phyloP scores from a whole-genome alignment of 2,888 invertebrate genomes.

The Ceramica pisi region DNA sequence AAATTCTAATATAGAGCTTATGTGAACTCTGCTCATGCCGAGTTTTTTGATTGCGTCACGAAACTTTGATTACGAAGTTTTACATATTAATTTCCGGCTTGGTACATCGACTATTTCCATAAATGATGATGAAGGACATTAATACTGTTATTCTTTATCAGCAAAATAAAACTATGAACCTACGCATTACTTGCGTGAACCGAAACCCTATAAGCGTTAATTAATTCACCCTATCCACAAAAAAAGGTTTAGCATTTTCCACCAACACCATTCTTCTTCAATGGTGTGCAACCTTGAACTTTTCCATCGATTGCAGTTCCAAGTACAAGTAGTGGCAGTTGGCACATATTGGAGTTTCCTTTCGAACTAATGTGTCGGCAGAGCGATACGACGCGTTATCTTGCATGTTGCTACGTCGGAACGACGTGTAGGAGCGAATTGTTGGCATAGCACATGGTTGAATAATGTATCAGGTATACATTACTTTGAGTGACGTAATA shows the following conservation, averaged over 20 bases:
- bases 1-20: not conserved
- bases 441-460: slow-evolving; percentile 25
- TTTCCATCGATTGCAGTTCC: slow-evolving; percentile 70
- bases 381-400: slow-evolving; percentile 45
- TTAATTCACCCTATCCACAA: slow-evolving; percentile 52
- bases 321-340: slow-evolving; percentile 50
- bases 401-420: slow-evolving; percentile 45
- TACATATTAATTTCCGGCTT: slow-evolving; percentile 29
- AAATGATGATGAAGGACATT: slow-evolving; percentile 15
- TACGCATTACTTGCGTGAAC: slow-evolving; percentile 43
- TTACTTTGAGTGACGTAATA: slow-evolving; percentile 23
- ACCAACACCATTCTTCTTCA: slow-evolving; percentile 55
- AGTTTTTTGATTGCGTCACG: not conserved
- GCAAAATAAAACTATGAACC: slow-evolving; percentile 20
- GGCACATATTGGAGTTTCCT: slow-evolving; percentile 56
- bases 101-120: not conserved
- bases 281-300: slow-evolving; percentile 69
- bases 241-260: slow-evolving; percentile 47
- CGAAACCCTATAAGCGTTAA: slow-evolving; percentile 50
- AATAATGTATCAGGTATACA: slow-evolving; percentile 30
- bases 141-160: slow-evolving; percentile 25
- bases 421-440: slow-evolving; percentile 18
- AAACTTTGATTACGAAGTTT: not conserved
- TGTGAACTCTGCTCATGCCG: not conserved
- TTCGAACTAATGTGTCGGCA: slow-evolving; percentile 47